Percentiles rank a stretch among this genome's conserved stretches.
phyloP scores from a whole-genome alignment of 2,888 invertebrate genomes.

The Ichneumoninae sp. region DNA sequence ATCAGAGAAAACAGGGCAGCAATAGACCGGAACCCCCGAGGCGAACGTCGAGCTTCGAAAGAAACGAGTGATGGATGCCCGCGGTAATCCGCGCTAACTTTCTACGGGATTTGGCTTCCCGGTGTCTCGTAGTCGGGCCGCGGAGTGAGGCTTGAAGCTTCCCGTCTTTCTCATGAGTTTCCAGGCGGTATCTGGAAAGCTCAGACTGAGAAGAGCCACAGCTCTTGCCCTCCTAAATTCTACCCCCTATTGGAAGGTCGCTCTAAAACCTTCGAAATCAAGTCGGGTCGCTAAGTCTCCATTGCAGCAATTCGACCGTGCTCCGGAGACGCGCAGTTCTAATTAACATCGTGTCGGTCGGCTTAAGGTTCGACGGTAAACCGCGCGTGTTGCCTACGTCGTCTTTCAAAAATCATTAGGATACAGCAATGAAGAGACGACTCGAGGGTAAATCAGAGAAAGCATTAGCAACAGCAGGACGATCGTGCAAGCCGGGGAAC shows the following conservation, averaged over 20 bases:
- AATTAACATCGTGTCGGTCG: conserved; percentile 84
- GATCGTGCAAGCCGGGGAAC: conserved; percentile 52
- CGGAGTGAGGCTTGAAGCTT: conserved; percentile 44
- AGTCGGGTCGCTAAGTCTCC: conserved; percentile 82
- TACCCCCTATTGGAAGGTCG: conserved; percentile 52
- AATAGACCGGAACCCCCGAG: conserved; percentile 46
- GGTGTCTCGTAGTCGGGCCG: conserved; percentile 58
- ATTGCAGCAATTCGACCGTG: conserved; percentile 68
- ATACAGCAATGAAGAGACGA: conserved; percentile 47
- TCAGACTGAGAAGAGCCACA: conserved; percentile 41
- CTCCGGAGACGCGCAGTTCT: conserved; percentile 78
- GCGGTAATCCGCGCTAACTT: conserved; percentile 83
- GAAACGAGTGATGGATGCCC: conserved; percentile 83
- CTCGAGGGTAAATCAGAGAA: conserved; percentile 37
- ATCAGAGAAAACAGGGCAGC: conserved; percentile 53
- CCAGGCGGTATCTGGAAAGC: conserved; percentile 25
- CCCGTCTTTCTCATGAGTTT: conserved; percentile 47
- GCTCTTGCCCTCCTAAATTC: conserved; percentile 60
- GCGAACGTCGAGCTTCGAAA: conserved; percentile 73
- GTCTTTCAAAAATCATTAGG: conserved; percentile 80
- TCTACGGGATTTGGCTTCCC: conserved; percentile 81
- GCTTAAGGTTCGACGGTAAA: conserved; percentile 75
- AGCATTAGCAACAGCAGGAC: conserved; percentile 3
- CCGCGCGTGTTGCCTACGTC: conserved; percentile 49
- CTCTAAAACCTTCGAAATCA: conserved; percentile 82